Evolutionary conservation across 2,888 invertebrate genomes (phyloP).

Genomic region (Drosophila emarginata): DNA sequence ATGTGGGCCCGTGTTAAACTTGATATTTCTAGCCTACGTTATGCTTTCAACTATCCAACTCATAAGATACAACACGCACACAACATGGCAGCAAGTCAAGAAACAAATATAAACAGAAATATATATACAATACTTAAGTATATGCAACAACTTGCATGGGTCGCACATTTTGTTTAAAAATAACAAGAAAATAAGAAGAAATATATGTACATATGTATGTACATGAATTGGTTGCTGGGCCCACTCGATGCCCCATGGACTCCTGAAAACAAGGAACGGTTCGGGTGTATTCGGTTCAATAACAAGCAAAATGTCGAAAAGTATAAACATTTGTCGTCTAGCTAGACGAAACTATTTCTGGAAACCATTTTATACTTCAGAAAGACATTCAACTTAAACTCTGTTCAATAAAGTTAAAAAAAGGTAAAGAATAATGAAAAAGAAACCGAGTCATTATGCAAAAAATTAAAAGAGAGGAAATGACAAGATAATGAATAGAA

Average conservation of each 20-base stretch:
- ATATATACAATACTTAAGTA: conserved; percentile 5
- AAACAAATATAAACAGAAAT: conserved; percentile 42
- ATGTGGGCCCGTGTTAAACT: conserved; percentile 5
- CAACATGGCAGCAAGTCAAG: conserved; percentile 20
- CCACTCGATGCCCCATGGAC: conserved; percentile 5
- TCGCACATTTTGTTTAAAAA: conserved; percentile 47
- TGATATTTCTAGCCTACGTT: conserved; percentile 24
- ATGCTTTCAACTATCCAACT: not conserved
- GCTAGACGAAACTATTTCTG: not conserved
- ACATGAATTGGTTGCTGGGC: conserved; percentile 11
- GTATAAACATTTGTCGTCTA: not conserved
- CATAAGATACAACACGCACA: conserved; percentile 9
- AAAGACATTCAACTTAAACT: not conserved
- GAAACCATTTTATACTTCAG: not conserved
- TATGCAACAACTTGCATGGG: conserved; percentile 23
- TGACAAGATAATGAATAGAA: no score
- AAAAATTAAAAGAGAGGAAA: no score
- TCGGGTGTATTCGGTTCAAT: no score
- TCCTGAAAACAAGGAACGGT: not conserved
- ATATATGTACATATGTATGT: conserved; percentile 33
- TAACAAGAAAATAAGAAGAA: conserved; percentile 38
- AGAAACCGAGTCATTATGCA: no score
- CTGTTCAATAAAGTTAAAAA: not conserved
- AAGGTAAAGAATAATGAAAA: no score
- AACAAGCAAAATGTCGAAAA: no score